phyloP scores from a whole-genome alignment of 2,113 vertebrate species.

The Heterotis niloticus region DNA sequence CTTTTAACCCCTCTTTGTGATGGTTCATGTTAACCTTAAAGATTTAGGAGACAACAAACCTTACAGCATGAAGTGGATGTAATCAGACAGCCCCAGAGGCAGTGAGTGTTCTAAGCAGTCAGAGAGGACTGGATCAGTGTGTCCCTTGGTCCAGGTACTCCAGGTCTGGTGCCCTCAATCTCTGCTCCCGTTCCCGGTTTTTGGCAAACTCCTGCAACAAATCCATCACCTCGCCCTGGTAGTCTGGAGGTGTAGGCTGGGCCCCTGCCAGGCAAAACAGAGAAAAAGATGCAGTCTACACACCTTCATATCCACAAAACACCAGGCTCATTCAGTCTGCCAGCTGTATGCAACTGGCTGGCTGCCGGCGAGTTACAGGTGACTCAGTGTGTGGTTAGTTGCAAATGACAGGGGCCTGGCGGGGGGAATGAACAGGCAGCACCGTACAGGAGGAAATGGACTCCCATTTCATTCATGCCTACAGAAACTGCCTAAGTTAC shows the following conservation, averaged over 20 bases:
- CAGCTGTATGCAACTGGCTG: too few species aligned
- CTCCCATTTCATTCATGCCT: too few species aligned
- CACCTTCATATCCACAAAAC: neutral
- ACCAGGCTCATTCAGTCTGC: neutral
- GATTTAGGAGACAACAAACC: neutral
- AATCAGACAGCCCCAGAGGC: neutral
- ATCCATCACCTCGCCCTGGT: constrained; percentile 72
- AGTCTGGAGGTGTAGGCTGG: constrained; percentile 61
- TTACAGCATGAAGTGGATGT: neutral
- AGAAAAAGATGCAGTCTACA: neutral
- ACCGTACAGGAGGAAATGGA: too few species aligned
- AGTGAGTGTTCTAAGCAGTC: neutral
- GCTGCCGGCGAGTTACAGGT: neutral
- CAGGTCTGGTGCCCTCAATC: constrained; percentile 62
- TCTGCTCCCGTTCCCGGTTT: constrained; percentile 77
- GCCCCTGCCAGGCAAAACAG: constrained; percentile 46
- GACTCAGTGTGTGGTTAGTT: neutral
- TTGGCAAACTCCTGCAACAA: constrained; percentile 85
- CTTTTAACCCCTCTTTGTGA: neutral
- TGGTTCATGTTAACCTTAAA: neutral
- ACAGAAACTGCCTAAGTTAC: too few species aligned
- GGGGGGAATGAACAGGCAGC: neutral
- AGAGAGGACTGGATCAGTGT: constrained; percentile 36
- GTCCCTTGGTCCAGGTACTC: constrained; percentile 65
- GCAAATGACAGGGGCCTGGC: neutral